phyloP scores from a whole-genome alignment of 92 coral and sea anemone genomes.

The Galaxea fascicularis region DNA sequence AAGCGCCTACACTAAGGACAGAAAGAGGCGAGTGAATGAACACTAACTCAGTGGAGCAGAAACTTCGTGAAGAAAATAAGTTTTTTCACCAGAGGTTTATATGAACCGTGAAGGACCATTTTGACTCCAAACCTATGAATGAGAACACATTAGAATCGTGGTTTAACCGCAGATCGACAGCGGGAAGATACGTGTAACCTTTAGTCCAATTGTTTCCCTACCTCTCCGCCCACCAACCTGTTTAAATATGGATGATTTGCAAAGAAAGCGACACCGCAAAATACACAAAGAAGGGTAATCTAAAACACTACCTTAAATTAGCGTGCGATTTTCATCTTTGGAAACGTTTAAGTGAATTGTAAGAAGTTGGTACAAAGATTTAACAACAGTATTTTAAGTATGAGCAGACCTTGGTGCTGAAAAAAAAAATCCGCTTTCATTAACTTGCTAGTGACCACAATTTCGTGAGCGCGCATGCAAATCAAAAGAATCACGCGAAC shows the following conservation, averaged over 20 bases:
- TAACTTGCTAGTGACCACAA: background rate
- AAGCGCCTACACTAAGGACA: background rate
- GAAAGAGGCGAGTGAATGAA: background rate
- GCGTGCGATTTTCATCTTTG: background rate
- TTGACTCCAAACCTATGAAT: background rate
- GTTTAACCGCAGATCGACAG: constrained; percentile 1
- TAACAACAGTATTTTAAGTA: background rate
- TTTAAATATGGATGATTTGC: background rate
- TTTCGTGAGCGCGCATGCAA: constrained; percentile 7
- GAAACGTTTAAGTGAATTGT: background rate
- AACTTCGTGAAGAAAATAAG: background rate
- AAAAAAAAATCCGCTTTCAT: background rate
- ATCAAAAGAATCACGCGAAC: background rate
- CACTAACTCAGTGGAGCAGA: no score
- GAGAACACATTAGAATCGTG: background rate
- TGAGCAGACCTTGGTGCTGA: background rate
- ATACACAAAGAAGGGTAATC: background rate
- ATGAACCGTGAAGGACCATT: background rate
- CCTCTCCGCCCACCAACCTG: constrained; percentile 14
- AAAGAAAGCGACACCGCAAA: background rate
- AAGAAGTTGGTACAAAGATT: background rate
- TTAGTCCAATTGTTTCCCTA: background rate
- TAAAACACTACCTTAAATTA: no score
- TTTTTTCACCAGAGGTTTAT: background rate
- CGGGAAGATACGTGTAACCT: background rate